Evolutionary conservation across 2,888 invertebrate genomes (phyloP), one percentile per base, ranked within the genome.

Genomic region (Amblyteles armatorius): DNA sequence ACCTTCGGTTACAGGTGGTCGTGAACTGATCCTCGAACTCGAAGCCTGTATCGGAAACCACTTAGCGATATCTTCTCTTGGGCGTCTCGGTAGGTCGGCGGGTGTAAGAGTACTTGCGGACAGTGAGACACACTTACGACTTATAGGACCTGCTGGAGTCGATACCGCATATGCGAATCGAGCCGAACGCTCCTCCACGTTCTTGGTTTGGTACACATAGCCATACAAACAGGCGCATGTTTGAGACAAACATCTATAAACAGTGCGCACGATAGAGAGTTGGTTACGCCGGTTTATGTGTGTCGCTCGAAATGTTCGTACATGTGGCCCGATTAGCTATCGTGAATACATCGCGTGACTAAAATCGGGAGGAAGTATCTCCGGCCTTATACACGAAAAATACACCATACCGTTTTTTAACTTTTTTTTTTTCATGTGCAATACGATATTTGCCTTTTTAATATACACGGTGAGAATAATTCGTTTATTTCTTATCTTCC

Each of bases 61-160:
- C 92, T 93, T 91, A 90, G 90, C 92, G 90, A 91, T 93, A 92
- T 92, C 92, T 92, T 91, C 91, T 89, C 87, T 68, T 73, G 50
- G 86, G 86, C 85, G 86, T 86, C 77, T 88, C 85, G 82, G 79
- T 50, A 63, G 65, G 81, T 88, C 74, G 82, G 80, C 84, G 72
- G 65, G 60, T 83, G 72, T 72, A 85, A 77, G 63, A 82, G 65
- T 52, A 82, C 79, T 55, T 78, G 68, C 68, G 52, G 72, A 69
- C 55, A 63, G 63, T 50, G 60, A 60, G 50, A 44, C 77, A 52
- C 60, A 40, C 73, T 79, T 57, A 52, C 48, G 19, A 79, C 63
- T 67, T 22, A 67, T 55, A 80, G 11, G 67, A 44, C 36, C 63
- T 71, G 50, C 44, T 48, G 16, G 48, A 63, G 71, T 33, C 55